These are phyloP conservation scores for Haemorhous mexicanus DNA, from an alignment of 2,113 vertebrate species.

Conservation along the genomic window DNA sequence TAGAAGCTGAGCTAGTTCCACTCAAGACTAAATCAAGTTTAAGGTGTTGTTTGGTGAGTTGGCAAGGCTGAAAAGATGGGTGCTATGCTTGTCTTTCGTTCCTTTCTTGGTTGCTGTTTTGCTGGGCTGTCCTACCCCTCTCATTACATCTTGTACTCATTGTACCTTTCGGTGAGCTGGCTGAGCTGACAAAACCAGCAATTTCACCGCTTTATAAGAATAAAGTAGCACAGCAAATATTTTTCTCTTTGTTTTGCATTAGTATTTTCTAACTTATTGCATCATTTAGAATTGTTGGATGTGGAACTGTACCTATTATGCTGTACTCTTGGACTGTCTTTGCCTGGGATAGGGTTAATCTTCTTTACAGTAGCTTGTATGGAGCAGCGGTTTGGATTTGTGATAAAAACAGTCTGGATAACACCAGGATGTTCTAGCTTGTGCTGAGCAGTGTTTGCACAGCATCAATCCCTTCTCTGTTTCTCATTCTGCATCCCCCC, in stretches of 20 bases:
- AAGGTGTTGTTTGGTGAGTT: background rate
- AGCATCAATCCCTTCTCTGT: background rate
- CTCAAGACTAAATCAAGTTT: background rate
- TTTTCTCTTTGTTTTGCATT: background rate
- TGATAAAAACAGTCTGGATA: background rate
- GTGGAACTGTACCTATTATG: background rate
- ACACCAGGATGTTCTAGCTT: background rate
- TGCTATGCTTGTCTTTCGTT: background rate
- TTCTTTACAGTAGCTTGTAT: background rate
- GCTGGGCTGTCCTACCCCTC: background rate
- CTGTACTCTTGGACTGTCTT: background rate
- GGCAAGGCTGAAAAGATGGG: background rate
- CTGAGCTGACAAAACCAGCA: background rate
- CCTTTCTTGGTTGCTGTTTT: background rate
- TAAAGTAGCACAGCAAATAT: background rate
- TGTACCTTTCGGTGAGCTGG: background rate
- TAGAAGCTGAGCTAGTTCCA: background rate
- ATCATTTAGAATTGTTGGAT: background rate
- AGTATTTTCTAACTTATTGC: background rate
- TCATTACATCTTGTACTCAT: background rate
- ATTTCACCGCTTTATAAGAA: background rate
- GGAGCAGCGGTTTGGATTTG: background rate
- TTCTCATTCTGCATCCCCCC: background rate
- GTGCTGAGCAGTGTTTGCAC: background rate
- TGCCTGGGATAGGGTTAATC: background rate